Percentiles rank a stretch among this genome's conserved stretches.
Evolutionary conservation across 2,797 vertebrate genomes (phyloP).

Genomic region (Myotis daubentonii): DNA sequence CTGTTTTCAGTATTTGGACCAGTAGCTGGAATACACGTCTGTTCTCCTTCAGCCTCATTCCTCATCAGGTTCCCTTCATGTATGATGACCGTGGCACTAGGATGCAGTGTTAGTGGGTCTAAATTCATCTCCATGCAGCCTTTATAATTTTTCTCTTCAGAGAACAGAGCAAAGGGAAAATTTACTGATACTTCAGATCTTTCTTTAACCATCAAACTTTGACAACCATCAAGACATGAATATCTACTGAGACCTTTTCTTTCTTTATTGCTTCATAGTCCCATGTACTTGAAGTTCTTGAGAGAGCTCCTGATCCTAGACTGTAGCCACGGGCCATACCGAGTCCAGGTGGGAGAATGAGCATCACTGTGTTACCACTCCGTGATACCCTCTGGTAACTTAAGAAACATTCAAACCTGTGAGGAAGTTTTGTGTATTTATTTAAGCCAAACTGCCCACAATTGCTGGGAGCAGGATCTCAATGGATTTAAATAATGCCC

Average conservation of each 20-base stretch:
- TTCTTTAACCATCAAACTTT: not conserved
- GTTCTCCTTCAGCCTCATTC: not conserved
- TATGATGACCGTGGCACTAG: not conserved
- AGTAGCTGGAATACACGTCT: not conserved
- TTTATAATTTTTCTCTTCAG: not conserved
- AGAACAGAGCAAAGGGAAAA: not conserved
- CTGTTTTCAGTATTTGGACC: not conserved
- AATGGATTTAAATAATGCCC: too few species aligned
- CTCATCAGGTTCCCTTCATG: not conserved
- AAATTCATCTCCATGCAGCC: not conserved
- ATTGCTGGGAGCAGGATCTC: too few species aligned
- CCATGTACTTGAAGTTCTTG: too few species aligned
- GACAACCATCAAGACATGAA: too few species aligned
- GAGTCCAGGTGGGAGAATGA: not conserved
- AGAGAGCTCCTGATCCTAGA: too few species aligned
- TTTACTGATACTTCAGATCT: not conserved
- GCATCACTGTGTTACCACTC: not conserved
- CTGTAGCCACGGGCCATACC: too few species aligned
- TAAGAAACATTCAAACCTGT: too few species aligned
- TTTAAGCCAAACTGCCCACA: too few species aligned
- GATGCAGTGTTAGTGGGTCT: not conserved
- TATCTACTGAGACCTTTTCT: too few species aligned
- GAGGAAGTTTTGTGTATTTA: too few species aligned
- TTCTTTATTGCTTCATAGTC: too few species aligned
- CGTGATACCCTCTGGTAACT: too few species aligned